phyloP scores from a whole-genome alignment of 2,888 invertebrate genomes.

The Eubasilissa splendida region DNA sequence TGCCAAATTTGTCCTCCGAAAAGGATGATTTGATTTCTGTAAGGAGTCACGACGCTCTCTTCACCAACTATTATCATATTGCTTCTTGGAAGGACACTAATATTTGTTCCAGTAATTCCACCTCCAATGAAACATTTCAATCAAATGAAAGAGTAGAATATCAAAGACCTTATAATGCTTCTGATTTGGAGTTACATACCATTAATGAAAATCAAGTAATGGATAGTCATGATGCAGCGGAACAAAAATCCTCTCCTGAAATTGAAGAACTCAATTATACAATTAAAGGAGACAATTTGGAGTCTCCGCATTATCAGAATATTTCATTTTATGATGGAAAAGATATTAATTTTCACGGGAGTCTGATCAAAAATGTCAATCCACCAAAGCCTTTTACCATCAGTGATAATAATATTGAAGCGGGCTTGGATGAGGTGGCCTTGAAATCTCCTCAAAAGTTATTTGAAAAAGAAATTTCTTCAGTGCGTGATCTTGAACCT shows the following conservation, averaged over 20 bases:
- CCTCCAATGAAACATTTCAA: constrained; percentile 8
- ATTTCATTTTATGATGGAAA: too few relatives aligned
- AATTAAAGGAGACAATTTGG: too few relatives aligned
- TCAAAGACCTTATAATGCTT: neutral
- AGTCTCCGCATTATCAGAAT: too few relatives aligned
- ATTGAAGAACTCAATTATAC: too few relatives aligned
- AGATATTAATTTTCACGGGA: too few relatives aligned
- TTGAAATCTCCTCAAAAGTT: constrained; percentile 2
- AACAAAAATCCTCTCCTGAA: too few relatives aligned
- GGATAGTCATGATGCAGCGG: too few relatives aligned
- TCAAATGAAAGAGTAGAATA: neutral
- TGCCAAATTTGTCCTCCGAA: constrained; percentile 60
- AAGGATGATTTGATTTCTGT: constrained; percentile 8
- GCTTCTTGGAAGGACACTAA: constrained; percentile 28
- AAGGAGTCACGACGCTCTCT: constrained; percentile 22
- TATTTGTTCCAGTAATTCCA: constrained; percentile 20
- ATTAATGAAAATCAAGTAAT: constrained; percentile 4
- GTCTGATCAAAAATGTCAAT: too few relatives aligned
- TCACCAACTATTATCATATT: constrained; percentile 35
- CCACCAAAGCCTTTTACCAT: too few relatives aligned
- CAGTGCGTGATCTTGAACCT: neutral
- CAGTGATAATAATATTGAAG: neutral
- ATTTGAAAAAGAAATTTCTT: too few relatives aligned
- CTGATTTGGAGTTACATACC: constrained; percentile 3
- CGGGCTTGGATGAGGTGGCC: constrained; percentile 10